These are phyloP conservation scores for Cyanocitta stelleri DNA, from an alignment of 2,113 vertebrate genomes.

Conservation along the genomic window DNA sequence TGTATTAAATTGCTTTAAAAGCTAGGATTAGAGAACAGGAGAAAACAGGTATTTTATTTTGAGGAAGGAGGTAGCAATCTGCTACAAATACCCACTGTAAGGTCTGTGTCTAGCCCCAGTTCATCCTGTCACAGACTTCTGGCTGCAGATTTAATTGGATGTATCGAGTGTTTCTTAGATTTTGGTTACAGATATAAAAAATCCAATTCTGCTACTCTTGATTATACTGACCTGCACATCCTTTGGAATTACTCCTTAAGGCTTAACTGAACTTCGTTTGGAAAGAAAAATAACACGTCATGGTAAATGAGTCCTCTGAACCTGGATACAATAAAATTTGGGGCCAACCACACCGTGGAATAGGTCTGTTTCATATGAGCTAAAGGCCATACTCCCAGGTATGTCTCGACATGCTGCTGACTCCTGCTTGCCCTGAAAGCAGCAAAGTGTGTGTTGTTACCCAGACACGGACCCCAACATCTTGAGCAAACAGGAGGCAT, in stretches of 20 bases:
- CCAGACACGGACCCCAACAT: neutral
- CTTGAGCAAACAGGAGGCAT: neutral
- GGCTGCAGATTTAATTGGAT: neutral
- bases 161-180: neutral
- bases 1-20: neutral
- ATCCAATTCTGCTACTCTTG: neutral
- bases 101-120: neutral
- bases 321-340: neutral
- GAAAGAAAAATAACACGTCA: neutral
- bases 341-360: neutral
- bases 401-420: fast-evolving
- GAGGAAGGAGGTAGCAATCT: neutral
- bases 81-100: neutral
- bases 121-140: neutral
- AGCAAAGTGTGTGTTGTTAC: fast-evolving
- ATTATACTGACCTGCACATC: neutral
- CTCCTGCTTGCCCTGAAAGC: neutral
- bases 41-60: neutral
- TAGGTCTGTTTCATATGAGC: neutral
- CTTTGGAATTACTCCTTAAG: neutral
- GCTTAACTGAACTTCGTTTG: neutral
- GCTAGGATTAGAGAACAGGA: neutral
- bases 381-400: neutral
- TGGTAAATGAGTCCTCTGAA: neutral
- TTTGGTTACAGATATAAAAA: neutral